Evolutionary conservation across 2,113 vertebrate species (phyloP), one percentile per base, ranked within the genome.

Genomic region (Felis chaus): DNA sequence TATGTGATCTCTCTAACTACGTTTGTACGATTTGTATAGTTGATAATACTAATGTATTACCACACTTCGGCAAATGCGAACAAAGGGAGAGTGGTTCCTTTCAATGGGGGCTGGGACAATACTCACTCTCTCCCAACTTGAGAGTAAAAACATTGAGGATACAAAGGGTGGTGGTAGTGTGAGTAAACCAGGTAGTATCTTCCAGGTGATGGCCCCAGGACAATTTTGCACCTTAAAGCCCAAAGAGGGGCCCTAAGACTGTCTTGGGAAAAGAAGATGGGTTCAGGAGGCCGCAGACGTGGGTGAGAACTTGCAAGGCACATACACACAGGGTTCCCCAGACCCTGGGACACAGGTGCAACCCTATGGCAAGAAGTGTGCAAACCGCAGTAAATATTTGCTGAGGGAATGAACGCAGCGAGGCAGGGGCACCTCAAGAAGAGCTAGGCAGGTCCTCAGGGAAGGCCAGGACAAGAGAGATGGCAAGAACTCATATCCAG

Each of bases 31-130:
- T 39, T 90, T 74, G 79, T 53, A 68, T 0, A 27, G 79, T 57
- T 91, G 65, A 66, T 25, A n/a, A 65, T 27, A 69, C 55, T 33
- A 41, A 50, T 14, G 48, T 19, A 25, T 25, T 5, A 31, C 57
- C 48, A 29, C 18, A 36, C 18, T 8, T 18, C 0, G 4, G n/a
- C 31, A 41, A 18, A 36, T 23, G 61, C 71, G 33, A 50, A 18
- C 13, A 9, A 33, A 50, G 48, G 18, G 29, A 66, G 16, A 4
- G 39, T 0, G 48, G 25, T n/a, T 84, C 87, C 48, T 84, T 86
- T n/a, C 21, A n/a, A 15, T 0, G 0, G 55, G 80, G 87, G 39
- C 90, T 45, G 10, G 12, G 63, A 41, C 3, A 8, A 48, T 1
- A 27, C 55, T 57, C 12, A 25, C 2, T 18, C 27, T 21, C 27